A percentile compares a stretch with the other conserved stretches of the same genome.
phyloP scores from a whole-genome alignment of 2,888 invertebrate species.

The Pammene fasciana region DNA sequence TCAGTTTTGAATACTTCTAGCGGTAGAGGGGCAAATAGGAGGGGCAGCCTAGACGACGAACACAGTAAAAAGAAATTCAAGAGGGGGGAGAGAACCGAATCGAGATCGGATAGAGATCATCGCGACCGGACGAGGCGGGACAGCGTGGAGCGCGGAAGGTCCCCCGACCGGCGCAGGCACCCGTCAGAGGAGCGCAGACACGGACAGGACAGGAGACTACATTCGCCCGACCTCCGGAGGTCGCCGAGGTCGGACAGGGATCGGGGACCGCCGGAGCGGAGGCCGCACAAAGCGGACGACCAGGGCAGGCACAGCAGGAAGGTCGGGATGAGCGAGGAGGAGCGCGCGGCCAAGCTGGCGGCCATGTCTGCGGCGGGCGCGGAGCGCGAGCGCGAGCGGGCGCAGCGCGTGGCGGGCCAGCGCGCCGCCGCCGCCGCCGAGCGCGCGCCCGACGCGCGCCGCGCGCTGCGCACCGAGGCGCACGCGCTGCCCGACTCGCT shows the following conservation, averaged over 20 bases:
- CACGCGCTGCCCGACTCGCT: slow-evolving; percentile 87
- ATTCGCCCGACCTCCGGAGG: slow-evolving; percentile 39
- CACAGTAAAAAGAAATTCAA: slow-evolving; percentile 79
- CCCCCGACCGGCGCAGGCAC: slow-evolving; percentile 45
- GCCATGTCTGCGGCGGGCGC: slow-evolving; percentile 94
- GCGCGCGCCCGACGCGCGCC: slow-evolving; percentile 69
- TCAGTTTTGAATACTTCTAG: background rate
- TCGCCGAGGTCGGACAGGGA: slow-evolving; percentile 56
- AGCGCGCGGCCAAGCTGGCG: slow-evolving; percentile 83
- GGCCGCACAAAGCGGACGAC: slow-evolving; percentile 23
- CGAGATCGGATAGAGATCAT: slow-evolving; percentile 1
- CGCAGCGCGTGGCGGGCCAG: slow-evolving; percentile 85
- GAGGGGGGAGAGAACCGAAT: slow-evolving; percentile 81
- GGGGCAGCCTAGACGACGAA: slow-evolving; percentile 42
- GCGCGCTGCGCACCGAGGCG: slow-evolving; percentile 82
- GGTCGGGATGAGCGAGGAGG: slow-evolving; percentile 65
- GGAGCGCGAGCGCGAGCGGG: slow-evolving; percentile 86
- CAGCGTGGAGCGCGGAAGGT: slow-evolving; percentile 47
- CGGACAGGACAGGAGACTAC: slow-evolving; percentile 46
- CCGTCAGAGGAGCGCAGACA: slow-evolving; percentile 53
- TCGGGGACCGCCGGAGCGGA: slow-evolving; percentile 44
- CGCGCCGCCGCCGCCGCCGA: slow-evolving; percentile 81
- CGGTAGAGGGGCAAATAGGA: background rate
- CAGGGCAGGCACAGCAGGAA: slow-evolving; percentile 50
- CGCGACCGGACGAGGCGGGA: slow-evolving; percentile 27